phyloP scores from a whole-genome alignment of 2,113 vertebrate genomes.

The Lophochroa leadbeateri region DNA sequence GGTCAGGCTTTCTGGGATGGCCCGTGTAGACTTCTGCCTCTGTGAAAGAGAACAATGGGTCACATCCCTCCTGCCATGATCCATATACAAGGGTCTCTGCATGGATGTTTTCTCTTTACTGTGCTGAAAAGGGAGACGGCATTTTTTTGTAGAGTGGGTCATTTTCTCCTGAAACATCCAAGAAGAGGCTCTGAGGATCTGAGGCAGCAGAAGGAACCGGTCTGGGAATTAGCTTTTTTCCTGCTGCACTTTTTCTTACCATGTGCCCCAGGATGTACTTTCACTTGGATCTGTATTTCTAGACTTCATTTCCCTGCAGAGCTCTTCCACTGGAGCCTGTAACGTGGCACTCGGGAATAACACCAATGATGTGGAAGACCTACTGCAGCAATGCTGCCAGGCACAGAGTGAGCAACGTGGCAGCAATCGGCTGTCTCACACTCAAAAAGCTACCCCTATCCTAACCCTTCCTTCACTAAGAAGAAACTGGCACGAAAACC shows the following conservation, averaged over 20 bases:
- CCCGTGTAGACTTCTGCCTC: neutral
- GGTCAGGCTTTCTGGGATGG: neutral
- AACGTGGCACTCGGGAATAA: neutral
- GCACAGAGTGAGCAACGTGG: neutral
- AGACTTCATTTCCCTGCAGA: neutral
- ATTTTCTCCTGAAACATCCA: neutral
- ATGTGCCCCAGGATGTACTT: accelerated
- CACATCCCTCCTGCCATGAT: neutral
- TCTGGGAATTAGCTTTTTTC: neutral
- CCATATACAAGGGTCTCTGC: neutral
- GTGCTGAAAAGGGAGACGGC: neutral
- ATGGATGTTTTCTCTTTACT: neutral
- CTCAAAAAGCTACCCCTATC: neutral
- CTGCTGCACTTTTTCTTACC: neutral
- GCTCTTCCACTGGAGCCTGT: neutral
- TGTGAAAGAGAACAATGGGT: neutral
- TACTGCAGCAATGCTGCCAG: neutral
- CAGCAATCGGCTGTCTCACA: neutral
- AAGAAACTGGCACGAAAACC: neutral
- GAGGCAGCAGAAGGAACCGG: neutral
- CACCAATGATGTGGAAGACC: neutral
- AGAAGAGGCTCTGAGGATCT: neutral
- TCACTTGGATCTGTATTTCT: neutral
- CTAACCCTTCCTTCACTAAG: neutral
- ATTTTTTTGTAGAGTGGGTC: neutral